Percentiles rank a stretch among this genome's conserved stretches.
Conservation (phyloP, 1,140 invertebrate genomes). For the Macrotrachela quadricornifera region DNA sequence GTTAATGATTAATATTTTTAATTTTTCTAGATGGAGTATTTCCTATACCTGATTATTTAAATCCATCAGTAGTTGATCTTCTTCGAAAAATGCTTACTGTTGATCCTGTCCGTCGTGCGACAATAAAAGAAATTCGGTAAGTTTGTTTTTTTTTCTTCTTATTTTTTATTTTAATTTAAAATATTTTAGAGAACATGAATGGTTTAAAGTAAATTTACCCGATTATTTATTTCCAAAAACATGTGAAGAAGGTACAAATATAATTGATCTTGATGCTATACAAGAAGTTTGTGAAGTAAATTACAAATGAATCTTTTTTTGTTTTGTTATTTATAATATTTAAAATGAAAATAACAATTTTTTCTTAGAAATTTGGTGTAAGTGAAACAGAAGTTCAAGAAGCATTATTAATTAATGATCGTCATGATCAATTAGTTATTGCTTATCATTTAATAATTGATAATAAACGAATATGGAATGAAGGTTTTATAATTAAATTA, state of each 20-base stretch:
- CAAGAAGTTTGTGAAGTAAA: slow-evolving; percentile 57
- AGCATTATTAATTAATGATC: slow-evolving; percentile 76
- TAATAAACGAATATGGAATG: slow-evolving; percentile 60
- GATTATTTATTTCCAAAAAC: slow-evolving; percentile 90
- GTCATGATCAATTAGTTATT: slow-evolving; percentile 73
- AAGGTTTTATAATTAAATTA: no score
- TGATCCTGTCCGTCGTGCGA: slow-evolving; percentile 88
- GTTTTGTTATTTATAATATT: not conserved
- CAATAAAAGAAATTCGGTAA: slow-evolving; percentile 89
- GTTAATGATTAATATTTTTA: not conserved
- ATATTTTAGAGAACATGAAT: slow-evolving; percentile 61
- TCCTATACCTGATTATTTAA: slow-evolving; percentile 89
- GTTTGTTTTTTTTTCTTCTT: slow-evolving; percentile 7
- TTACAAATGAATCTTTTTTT: slow-evolving; percentile 1
- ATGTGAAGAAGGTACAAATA: slow-evolving; percentile 82
- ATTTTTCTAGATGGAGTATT: slow-evolving; percentile 63
- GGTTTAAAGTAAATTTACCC: slow-evolving; percentile 90
- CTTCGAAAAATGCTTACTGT: slow-evolving; percentile 91
- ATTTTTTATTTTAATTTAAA: slow-evolving; percentile 5
- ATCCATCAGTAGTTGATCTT: slow-evolving; percentile 78
- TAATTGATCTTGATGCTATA: slow-evolving; percentile 86
- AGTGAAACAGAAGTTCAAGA: slow-evolving; percentile 76
- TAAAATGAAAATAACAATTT: not conserved
- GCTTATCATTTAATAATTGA: slow-evolving; percentile 97
- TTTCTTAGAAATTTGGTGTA: slow-evolving; percentile 67